Conservation (phyloP, 2,888 invertebrate genomes). For the Matsumyia berberina region DNA sequence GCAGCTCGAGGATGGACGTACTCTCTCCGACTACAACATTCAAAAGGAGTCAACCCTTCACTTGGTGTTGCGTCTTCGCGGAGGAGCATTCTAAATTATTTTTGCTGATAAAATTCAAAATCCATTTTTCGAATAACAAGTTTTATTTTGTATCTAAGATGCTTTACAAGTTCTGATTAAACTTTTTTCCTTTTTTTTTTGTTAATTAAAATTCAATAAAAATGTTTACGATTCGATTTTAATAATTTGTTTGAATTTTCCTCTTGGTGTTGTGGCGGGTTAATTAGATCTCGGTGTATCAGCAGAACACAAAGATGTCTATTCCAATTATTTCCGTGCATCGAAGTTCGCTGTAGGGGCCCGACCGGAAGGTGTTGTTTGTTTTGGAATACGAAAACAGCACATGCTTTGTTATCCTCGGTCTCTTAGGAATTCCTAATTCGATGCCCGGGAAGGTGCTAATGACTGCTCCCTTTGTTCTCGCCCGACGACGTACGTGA, state of each 20-base stretch:
- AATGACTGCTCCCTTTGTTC: no score
- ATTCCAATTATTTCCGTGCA: no score
- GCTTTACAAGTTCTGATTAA: constrained; percentile 72
- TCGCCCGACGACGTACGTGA: no score
- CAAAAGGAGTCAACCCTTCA: constrained; percentile 78
- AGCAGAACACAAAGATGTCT: no score
- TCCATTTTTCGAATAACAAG: constrained; percentile 48
- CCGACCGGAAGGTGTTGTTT: no score
- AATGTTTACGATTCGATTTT: constrained; percentile 63
- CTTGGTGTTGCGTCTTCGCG: constrained; percentile 77
- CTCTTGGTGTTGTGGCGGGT: no score
- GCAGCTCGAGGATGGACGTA: constrained; percentile 77
- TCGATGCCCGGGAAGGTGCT: no score
- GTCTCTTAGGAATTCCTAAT: no score
- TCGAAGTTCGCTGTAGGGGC: no score
- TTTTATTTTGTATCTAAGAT: constrained; percentile 66
- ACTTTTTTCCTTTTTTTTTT: constrained; percentile 42
- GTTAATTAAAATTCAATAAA: constrained; percentile 66
- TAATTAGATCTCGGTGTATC: no score
- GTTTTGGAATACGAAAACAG: no score
- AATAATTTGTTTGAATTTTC: neutral
- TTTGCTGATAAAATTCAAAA: constrained; percentile 58
- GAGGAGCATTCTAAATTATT: constrained; percentile 69
- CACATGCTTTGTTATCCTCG: no score
- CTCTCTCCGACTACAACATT: constrained; percentile 78